Base-by-base conservation (phyloP, 2,888 invertebrate genomes). In the Heteromurus nitidus region DNA sequence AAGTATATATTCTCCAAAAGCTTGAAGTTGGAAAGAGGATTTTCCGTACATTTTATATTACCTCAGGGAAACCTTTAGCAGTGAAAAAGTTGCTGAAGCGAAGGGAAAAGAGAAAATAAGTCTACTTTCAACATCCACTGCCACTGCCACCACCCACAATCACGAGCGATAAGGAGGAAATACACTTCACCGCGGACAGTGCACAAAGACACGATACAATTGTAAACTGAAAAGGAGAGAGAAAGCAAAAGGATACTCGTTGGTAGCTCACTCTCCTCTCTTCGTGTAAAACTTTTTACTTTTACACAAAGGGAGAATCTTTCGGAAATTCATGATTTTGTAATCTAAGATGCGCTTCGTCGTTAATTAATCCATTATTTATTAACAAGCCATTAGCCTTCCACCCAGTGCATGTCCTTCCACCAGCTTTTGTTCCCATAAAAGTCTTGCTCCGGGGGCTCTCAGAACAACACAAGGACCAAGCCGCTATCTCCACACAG, bases 341-440 rank as follows among this genome's bases (percentile, higher is more conserved):
- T 80, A 80, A 80, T 80, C 79, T 80, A 65, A 80, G 79, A 72
- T 80, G 79, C 79, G 72, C 58, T 80, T 65, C 79, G 30, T 64
- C 72, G 79, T 80, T 80, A 80, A 80, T 80, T 80, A 80, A 80
- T 80, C 79, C 79, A 80, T 80, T 80, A 80, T 80, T 80, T 80
- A 80, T 80, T 80, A 80, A 80, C 79, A 80, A 72, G 67, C 79
- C 79, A 80, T 80, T 80, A 80, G 79, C 79, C 58, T 72, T 47
- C 77, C 69, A 62, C 69, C 77, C 53, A 69, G 53, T 60, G 68
- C 68, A 60, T 68, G 65, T 55, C 22, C 31, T 22, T n/a, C 44
- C 7, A n/a, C 30, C 62, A 44, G 60, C 47, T 47, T 72, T 58
- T 62, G 31, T 62, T 42, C n/a, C n/a, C n/a, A n/a, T n/a, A n/a